Evolutionary conservation across 2,113 vertebrate species (phyloP), one percentile per base, ranked within the genome.

Genomic region (Platichthys stellatus): DNA sequence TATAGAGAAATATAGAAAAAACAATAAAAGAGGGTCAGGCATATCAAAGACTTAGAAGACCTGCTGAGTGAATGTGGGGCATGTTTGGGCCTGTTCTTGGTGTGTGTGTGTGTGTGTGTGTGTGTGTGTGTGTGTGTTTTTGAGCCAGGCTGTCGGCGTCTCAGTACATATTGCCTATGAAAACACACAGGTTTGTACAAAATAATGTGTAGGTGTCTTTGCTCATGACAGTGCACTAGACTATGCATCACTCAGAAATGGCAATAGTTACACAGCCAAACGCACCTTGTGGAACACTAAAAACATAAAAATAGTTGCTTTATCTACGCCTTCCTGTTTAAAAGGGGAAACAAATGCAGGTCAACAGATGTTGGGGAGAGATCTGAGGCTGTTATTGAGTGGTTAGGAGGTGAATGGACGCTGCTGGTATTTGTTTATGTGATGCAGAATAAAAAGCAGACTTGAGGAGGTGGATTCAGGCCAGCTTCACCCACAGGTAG

Each of bases 11-110:
- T 84, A 94, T 86, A 92, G 79, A 69, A 78, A 91, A 85, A 91
- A 64, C 80, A 91, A 88, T 84, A 82, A 90, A 90, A 89, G 81
- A 88, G 86, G 93, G 89, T 92, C 89, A 83, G 88, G 83, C 65
- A 88, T 93, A 94, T 94, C 92, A 93, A 94, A 94, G 92, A 66
- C 74, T 72, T 61, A 54, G 57, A 86, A 88, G 87, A 90, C 88
- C 88, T 82, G 91, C 82, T 23, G 81, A 93, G 85, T 81, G 88
- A 88, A 88, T 74, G 58, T 24, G 49, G 80, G 58, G 72, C 89
- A 74, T 58, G 86, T 85, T 74, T 57, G 26, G 89, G 76, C 89
- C 24, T 21, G 83, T 71, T 77, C 57, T 56, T 3, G 20, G 31
- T 49, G 62, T 71, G 81, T 77, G 61, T 56, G 51, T 31, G 61